Evolutionary conservation across 1,140 invertebrate genomes (phyloP), one percentile per base, ranked within the genome.

Genomic region (Polypedilum vanderplanki): DNA sequence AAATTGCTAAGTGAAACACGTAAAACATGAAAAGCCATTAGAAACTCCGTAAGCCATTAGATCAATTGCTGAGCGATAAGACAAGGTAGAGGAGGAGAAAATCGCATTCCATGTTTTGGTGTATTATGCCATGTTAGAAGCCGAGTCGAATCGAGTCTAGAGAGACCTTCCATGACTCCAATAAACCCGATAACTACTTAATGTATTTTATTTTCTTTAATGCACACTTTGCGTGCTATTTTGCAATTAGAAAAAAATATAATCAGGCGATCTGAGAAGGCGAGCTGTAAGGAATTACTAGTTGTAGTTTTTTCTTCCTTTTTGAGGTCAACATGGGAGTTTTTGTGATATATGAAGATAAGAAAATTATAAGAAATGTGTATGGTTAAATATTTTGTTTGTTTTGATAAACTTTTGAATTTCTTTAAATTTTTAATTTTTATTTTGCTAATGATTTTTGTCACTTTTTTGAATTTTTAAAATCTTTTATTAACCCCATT

Each of bases 11-110:
- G 46, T 57, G 46, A 57, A 57, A 57, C 46, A 57, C 46, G 46
- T 57, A 57, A 57, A 57, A 57, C 46, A 57, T 57, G 46, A 57
- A 57, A 57, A 57, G 46, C 46, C 46, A 57, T 57, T 57, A 57
- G 46, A 57, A 12, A 57, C 46, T 57, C 46, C 46, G 46, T 57
- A 57, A 57, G 46, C 46, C 46, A 57, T 57, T 57, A 57, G 46
- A 57, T 57, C 46, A 57, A 57, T 57, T 57, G 46, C 46, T 15
- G 4, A n/a, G 46, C 46, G 46, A 57, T 57, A 57, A 57, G 46
- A 57, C 46, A 57, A 57, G 46, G 24, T 33, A 33, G 24, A 33
- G 24, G 24, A 33, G 24, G 24, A 33, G 24, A 33, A 15, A 57
- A 57, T 57, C 9, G 46, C 46, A 57, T 57, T 57, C 46, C 46